Evolutionary conservation across 1,140 invertebrate species (phyloP).

Genomic region (Spodoptera frugiperda): DNA sequence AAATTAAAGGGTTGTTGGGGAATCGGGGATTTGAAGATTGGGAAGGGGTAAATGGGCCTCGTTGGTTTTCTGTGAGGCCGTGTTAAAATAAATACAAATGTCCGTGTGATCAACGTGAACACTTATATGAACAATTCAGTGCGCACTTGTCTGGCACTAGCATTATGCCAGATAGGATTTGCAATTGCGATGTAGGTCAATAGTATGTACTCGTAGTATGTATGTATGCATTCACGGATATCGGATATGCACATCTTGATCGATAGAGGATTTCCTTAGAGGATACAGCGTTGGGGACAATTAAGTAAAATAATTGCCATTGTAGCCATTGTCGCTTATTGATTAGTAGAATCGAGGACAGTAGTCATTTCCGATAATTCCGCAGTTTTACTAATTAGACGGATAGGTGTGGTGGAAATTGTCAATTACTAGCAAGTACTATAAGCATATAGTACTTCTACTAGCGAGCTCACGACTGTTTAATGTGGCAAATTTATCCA

Average conservation of each 20-base stretch:
- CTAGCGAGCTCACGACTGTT: no score
- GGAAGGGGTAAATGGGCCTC: no score
- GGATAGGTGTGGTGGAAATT: background rate
- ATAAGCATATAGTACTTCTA: no score
- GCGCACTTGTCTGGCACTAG: no score
- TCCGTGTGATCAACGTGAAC: no score
- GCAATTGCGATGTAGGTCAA: slow-evolving; percentile 12
- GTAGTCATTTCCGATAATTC: background rate
- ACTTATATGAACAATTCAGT: no score
- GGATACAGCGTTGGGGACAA: slow-evolving; percentile 25
- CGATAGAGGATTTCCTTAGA: slow-evolving; percentile 27
- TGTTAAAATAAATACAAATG: no score
- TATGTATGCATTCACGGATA: background rate
- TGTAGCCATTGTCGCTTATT: background rate
- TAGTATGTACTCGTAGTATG: slow-evolving; percentile 29
- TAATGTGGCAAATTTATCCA: no score
- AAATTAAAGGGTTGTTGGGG: no score
- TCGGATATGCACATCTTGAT: slow-evolving; percentile 36
- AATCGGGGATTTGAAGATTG: no score
- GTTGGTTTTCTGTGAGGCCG: no score
- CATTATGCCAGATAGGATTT: background rate
- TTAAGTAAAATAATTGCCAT: slow-evolving; percentile 30
- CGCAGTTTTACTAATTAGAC: background rate
- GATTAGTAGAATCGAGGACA: background rate
- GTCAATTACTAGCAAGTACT: no score